Evolutionary conservation across 2,797 vertebrate genomes (phyloP), one percentile per base, ranked within the genome.

Genomic region (Rousettus madagascariensis): DNA sequence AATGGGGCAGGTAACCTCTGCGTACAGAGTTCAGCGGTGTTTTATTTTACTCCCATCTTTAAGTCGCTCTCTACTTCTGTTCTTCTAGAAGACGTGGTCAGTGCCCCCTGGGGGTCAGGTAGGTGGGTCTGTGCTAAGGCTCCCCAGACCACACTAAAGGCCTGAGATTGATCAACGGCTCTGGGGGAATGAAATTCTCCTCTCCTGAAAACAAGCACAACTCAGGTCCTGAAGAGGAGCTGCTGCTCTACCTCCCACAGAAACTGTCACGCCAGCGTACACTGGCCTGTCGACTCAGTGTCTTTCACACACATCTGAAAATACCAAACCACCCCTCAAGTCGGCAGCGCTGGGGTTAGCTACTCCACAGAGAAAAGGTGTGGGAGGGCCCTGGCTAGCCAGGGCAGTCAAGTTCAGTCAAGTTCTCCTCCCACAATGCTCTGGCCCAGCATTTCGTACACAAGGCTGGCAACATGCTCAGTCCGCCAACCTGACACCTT

Each of bases 161-260:
- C 20, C 61, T 41, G n/a, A 46, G 71, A 24, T 22, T 28, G 26
- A 46, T 53, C 41, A 46, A 13, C 9, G 3, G 28, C 66, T 30
- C 1, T 0, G 0, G 59, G 6, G 20, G 19, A 59, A 55, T 1
- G 22, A 36, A 41, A 22, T 17, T 36, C 38, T 74, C 65, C 28
- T 57, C 63, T 46, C 72, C 15, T 12, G 36, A 28, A 10, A n/a
- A 55, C 22, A 24, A 16, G 61, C 1, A 26, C 30, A 1, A 38
- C 26, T 13, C 19, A 9, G 28, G 30, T 13, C 0, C 2, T 0
- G 5, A 28, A 28, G n/a, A 41, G 28, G 65, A 66, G 16, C 53
- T n/a, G 38, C 26, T 4, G 1, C 69, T 63, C 33, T 46, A 2
- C 51, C 38, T n/a, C 26, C 10, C 63, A 8, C 15, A 49, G 72